A percentile compares a stretch with the other conserved stretches of the same genome.
Evolutionary conservation across 1,140 invertebrate genomes (phyloP).

Genomic region (Diprion similis): DNA sequence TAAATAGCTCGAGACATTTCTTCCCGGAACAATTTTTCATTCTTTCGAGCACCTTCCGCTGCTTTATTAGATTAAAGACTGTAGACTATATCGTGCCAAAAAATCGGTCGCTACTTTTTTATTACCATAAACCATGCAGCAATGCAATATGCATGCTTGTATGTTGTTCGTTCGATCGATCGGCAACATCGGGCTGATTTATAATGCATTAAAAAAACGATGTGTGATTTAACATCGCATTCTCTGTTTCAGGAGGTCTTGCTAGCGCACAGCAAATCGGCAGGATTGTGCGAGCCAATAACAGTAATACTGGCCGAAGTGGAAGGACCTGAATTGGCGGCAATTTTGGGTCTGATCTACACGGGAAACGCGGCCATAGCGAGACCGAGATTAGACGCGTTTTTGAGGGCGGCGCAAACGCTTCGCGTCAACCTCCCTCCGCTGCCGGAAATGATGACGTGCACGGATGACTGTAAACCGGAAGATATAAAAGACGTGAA

Average conservation of each 20-base stretch:
- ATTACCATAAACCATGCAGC: too few relatives aligned
- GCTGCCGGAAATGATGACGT: slow-evolving; percentile 35
- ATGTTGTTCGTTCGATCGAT: too few relatives aligned
- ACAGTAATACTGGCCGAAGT: slow-evolving; percentile 68
- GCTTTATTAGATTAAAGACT: too few relatives aligned
- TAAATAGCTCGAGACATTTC: too few relatives aligned
- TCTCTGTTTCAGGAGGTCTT: slow-evolving; percentile 53
- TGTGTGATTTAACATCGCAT: background rate
- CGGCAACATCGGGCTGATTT: too few relatives aligned
- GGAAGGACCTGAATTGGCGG: slow-evolving; percentile 63
- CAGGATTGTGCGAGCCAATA: slow-evolving; percentile 46
- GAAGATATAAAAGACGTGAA: slow-evolving; percentile 43
- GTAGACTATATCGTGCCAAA: too few relatives aligned
- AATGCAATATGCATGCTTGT: too few relatives aligned
- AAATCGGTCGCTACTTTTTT: background rate
- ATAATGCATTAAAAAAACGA: too few relatives aligned
- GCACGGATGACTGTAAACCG: slow-evolving; percentile 32
- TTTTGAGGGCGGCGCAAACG: slow-evolving; percentile 65
- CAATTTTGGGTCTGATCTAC: slow-evolving; percentile 68
- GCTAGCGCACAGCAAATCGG: slow-evolving; percentile 61
- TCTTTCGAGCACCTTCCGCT: too few relatives aligned
- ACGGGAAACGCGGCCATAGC: slow-evolving; percentile 66
- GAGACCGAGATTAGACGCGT: slow-evolving; percentile 60
- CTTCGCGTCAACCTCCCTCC: slow-evolving; percentile 58
- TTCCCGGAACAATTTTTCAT: too few relatives aligned